Conservation (phyloP, 1,140 invertebrate genomes). For the Gryllus bimaculatus region DNA sequence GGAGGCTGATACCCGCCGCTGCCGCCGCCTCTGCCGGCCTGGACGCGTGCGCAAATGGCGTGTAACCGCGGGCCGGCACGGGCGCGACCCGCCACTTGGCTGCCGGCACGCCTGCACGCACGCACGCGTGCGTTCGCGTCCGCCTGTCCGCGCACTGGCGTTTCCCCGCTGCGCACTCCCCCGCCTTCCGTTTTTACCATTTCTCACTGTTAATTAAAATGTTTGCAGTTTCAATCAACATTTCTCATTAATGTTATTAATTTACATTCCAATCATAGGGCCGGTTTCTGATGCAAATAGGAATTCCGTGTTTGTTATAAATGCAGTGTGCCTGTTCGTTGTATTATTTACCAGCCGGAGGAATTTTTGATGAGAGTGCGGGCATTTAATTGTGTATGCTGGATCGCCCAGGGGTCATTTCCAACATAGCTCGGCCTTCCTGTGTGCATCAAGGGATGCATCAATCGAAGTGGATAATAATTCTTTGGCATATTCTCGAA, state of each 20-base stretch:
- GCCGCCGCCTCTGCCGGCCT: too few species aligned
- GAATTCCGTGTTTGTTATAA: background rate
- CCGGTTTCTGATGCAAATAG: background rate
- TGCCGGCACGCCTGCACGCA: too few species aligned
- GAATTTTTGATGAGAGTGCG: background rate
- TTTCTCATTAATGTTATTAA: constrained; percentile 6
- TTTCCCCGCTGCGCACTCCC: too few species aligned
- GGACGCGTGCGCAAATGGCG: background rate
- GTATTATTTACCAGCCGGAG: background rate
- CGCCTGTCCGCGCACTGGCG: background rate
- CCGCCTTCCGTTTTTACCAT: background rate
- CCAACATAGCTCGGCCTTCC: too few species aligned
- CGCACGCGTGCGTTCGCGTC: too few species aligned
- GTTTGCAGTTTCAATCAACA: constrained; percentile 1
- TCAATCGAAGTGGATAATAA: too few species aligned
- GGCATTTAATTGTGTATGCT: too few species aligned
- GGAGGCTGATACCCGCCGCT: background rate
- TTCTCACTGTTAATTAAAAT: background rate
- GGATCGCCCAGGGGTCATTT: too few species aligned
- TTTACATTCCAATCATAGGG: background rate
- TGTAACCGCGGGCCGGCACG: too few species aligned
- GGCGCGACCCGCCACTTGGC: too few species aligned
- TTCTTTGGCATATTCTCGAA: too few species aligned
- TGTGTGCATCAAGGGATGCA: too few species aligned
- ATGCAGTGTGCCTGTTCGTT: background rate